Evolutionary conservation across 2,888 invertebrate genomes (phyloP).

Genomic region (Abrostola triplasia): DNA sequence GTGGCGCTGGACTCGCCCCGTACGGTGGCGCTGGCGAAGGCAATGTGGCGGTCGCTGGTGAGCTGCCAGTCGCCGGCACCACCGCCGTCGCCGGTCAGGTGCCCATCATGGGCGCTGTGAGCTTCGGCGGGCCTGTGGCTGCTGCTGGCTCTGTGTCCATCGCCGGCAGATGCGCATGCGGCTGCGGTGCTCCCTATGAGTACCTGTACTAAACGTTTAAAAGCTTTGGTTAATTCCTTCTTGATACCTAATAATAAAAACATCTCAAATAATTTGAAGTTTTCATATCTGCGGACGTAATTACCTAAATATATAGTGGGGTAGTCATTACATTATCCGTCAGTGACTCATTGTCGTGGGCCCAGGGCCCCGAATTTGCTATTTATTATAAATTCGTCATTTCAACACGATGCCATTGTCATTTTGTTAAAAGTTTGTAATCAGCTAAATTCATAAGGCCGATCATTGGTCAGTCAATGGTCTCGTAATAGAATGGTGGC

Average conservation of each 20-base stretch:
- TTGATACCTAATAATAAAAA: neutral
- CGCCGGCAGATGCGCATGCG: slow-evolving; percentile 51
- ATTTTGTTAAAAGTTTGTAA: no score
- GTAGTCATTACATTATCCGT: neutral
- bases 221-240: neutral
- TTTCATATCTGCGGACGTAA: no score
- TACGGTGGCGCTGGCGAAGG: slow-evolving; percentile 58
- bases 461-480: no score
- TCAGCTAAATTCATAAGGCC: no score
- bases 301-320: no score
- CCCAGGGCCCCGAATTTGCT: no score
- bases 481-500: no score
- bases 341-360: no score
- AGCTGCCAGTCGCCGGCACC: slow-evolving; percentile 60
- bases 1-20: slow-evolving; percentile 27
- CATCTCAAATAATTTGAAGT: neutral
- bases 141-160: slow-evolving; percentile 62
- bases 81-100: slow-evolving; percentile 61
- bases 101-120: slow-evolving; percentile 60
- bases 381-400: no score
- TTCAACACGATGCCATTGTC: no score
- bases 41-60: slow-evolving; percentile 59
- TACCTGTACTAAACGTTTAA: neutral
- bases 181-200: slow-evolving; percentile 8
- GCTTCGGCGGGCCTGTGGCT: slow-evolving; percentile 56